Conservation (phyloP, 1,140 invertebrate species). For the Drosophila truncata region DNA sequence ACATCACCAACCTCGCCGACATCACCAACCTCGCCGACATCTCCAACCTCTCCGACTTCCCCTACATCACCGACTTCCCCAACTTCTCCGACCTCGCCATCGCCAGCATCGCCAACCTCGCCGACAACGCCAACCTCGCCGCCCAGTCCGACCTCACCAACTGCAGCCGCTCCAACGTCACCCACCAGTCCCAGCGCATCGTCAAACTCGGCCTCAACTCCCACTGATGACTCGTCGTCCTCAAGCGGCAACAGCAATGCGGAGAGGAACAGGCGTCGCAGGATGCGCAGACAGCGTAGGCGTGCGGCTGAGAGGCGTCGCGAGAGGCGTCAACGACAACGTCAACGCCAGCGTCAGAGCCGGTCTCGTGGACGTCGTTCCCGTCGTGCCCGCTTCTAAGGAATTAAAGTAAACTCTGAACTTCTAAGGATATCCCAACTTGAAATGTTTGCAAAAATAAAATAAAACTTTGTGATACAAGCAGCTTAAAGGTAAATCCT, state of each 20-base stretch:
- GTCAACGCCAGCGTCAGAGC: not conserved
- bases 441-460: not conserved
- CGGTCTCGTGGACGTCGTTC: not conserved
- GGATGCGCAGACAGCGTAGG: not conserved
- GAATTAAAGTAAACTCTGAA: not conserved
- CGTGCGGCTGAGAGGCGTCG: not conserved
- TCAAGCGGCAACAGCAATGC: not conserved
- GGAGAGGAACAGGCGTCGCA: not conserved
- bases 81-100: not conserved
- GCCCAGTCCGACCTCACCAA: not conserved
- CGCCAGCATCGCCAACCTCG: too few species aligned
- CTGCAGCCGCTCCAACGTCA: not conserved
- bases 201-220: not conserved
- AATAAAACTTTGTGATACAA: not conserved
- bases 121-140: too few species aligned
- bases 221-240: not conserved
- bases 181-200: not conserved
- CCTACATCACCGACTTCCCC: not conserved
- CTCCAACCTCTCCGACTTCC: not conserved
- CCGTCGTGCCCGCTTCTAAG: not conserved
- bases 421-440: not conserved
- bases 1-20: not conserved
- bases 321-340: not conserved
- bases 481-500: not conserved
- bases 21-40: not conserved